These are phyloP conservation scores for Glossosoma conforme DNA, from an alignment of 1,140 invertebrate genomes.

Conservation along the genomic window DNA sequence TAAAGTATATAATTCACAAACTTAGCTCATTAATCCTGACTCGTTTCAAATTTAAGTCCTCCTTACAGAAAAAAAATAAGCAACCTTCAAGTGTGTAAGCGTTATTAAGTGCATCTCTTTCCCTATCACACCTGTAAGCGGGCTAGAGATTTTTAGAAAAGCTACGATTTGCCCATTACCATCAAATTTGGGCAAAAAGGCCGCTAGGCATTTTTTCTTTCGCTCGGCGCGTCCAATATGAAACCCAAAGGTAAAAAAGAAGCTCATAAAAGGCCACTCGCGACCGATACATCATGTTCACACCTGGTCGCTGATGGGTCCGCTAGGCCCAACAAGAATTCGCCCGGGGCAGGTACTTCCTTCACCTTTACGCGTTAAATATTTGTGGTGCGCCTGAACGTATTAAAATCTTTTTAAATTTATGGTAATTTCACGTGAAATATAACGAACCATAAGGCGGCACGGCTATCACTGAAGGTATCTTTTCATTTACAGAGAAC, in stretches of 20 bases:
- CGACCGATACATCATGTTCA: slow-evolving; percentile 29
- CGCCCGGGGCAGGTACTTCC: background rate
- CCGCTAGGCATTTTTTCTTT: background rate
- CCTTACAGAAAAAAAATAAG: too few species aligned
- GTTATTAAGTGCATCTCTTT: slow-evolving; percentile 4
- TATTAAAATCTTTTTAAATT: background rate
- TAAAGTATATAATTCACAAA: too few species aligned
- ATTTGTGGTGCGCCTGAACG: background rate
- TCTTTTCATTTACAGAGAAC: too few species aligned
- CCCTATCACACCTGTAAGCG: background rate
- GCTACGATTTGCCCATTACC: too few species aligned
- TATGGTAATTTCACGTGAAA: slow-evolving; percentile 13
- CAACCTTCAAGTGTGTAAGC: too few species aligned
- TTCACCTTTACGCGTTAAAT: background rate
- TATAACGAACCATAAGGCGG: background rate
- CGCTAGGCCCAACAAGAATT: slow-evolving; percentile 1
- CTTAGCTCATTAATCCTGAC: too few species aligned
- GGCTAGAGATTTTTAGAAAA: background rate
- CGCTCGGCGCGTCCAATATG: slow-evolving; percentile 6
- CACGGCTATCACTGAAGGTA: background rate
- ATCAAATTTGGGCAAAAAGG: too few species aligned
- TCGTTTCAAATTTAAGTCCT: too few species aligned
- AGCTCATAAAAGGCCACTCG: slow-evolving; percentile 25
- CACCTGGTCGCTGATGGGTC: slow-evolving; percentile 26
- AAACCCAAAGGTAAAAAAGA: slow-evolving; percentile 26